Evolutionary conservation across 64 coral and sea anemone genomes (phyloP), one percentile per base, ranked within the genome.

Genomic region (Anthopleura sola): DNA sequence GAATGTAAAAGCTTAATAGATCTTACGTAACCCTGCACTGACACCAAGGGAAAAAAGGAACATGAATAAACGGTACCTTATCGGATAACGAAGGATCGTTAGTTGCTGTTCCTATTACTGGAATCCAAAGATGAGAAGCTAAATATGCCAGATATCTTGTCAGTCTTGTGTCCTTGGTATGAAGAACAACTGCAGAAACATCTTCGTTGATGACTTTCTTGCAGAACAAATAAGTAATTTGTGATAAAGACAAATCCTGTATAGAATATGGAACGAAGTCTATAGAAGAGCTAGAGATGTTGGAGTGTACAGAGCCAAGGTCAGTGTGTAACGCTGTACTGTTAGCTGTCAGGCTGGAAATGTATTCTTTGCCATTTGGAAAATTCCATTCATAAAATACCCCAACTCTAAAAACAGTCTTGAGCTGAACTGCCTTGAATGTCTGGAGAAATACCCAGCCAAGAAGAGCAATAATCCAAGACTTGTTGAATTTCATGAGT

Each of bases 61-160:
- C n/a, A 71, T 32, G 14, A 71, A 15, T 80, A 10, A 21, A 60
- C 87, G 54, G 11, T 90, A 96, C 94, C 88, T 89, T 88, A 36
- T 90, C 90, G 18, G 87, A 90, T 38, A 92, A 83, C 33, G 86
- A 87, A 66, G 86, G 90, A 5, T 46, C 75, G 31, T 48, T 55
- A 38, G 49, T 86, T 31, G 58, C 31, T 28, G 49, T 92, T 57
- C 84, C 90, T 36, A 96, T 54, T 47, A 78, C 50, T 19, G 94
- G 90, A 90, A 96, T 80, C 78, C 80, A 75, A 75, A 92, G 83
- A 78, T 92, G 74, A 14, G 94, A 92, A 16, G 94, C 94, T 54
- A 96, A 56, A 84, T 85, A 62, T 53, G 83, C 90, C 23, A 96
- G 76, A 81, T 83, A 84, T 21, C 86, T 74, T 38, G 83, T 88